Evolutionary conservation across 2,113 vertebrate genomes (phyloP), one percentile per base, ranked within the genome.

Genomic region (Hypocryptadius cinnamomeus): DNA sequence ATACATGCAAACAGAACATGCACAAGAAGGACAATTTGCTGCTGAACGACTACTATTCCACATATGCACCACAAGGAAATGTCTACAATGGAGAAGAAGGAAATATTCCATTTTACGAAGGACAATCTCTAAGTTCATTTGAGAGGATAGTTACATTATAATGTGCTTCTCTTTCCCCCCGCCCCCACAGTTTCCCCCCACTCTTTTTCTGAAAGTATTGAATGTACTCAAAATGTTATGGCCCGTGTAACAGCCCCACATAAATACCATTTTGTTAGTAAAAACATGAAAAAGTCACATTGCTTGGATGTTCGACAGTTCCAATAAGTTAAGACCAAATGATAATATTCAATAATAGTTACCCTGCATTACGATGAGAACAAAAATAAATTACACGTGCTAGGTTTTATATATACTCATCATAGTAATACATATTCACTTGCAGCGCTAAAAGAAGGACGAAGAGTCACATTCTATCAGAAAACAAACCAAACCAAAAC

Each of bases 1-100:
- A 98, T 98, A 99, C 99, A 99, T 99, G 99, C 99, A 96, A 98
- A 98, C 98, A 98, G 97, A 99, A 98, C 99, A 99, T 99, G 99
- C 99, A 99, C 97, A 98, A 97, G 96, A 97, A 97, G 94, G 96
- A 98, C 97, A 98, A 97, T 97, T 96, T 98, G 97, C 97, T 97
- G 96, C 91, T 97, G 97, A 91, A 98, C 87, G 92, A 97, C 97
- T 97, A 98, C 92, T 96, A 98, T 96, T 98, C 97, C 98, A 98
- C 97, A 98, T 98, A 97, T 95, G 97, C 96, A 98, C 97, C 97
- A 98, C 98, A 96, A 97, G 96, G 93, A 94, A 96, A 96, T 96
- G 94, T 97, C 96, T 97, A 98, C 97, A 97, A 92, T 95, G 97
- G 96, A 94, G 97, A 96, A 93, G 90, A 97, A 82, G 90, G 96